Evolutionary conservation across 1,140 invertebrate genomes (phyloP).

Genomic region (Monochamus saltuarius): DNA sequence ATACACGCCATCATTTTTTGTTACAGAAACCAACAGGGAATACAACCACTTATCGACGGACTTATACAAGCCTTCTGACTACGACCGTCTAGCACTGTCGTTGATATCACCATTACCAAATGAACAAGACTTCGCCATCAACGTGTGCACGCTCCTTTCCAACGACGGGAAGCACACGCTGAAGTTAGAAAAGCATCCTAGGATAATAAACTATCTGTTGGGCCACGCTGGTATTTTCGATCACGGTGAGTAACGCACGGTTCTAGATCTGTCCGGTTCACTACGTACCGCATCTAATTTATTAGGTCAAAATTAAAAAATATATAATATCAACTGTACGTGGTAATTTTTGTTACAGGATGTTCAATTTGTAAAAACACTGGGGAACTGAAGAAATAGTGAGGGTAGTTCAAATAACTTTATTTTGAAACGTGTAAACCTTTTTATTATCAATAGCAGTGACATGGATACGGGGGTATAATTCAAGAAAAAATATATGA

Average conservation of each 20-base stretch:
- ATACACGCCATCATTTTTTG: slow-evolving; percentile 18
- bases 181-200: slow-evolving; percentile 78
- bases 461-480: no score
- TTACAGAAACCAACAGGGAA: slow-evolving; percentile 46
- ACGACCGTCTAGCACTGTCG: slow-evolving; percentile 85
- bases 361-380: no score
- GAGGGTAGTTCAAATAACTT: no score
- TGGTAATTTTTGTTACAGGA: no score
- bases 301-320: no score
- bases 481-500: no score
- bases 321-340: no score
- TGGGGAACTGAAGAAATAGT: no score
- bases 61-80: slow-evolving; percentile 76
- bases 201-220: slow-evolving; percentile 83
- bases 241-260: slow-evolving; percentile 66
- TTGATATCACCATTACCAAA: slow-evolving; percentile 93
- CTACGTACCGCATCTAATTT: not conserved
- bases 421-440: no score
- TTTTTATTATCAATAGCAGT: no score
- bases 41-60: slow-evolving; percentile 69
- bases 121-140: slow-evolving; percentile 97
- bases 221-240: slow-evolving; percentile 93
- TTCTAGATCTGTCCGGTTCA: no score
- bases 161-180: slow-evolving; percentile 90
- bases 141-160: slow-evolving; percentile 92